Evolutionary conservation across 2,113 vertebrate genomes (phyloP), one percentile per base, ranked within the genome.

Genomic region (Glaucomys volans): DNA sequence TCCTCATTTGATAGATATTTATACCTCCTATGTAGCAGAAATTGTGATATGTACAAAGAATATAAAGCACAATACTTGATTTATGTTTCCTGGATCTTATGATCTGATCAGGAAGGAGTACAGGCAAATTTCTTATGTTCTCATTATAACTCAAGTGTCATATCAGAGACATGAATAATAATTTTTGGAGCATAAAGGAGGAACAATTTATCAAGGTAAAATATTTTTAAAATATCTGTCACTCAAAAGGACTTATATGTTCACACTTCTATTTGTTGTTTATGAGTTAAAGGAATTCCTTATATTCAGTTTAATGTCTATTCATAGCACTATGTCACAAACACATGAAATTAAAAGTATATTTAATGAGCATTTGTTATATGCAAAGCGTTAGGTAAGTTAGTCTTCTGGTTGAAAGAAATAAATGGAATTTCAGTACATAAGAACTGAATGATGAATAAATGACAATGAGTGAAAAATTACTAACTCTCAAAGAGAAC

Each of bases 361-460:
- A 72, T 28, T 80, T 59, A 85, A 52, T 62, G n/a, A 82, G 4
- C 37, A 88, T 89, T 91, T 93, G 12, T 74, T 69, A 64, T 71
- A 69, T 66, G 42, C 28, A 94, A 95, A 94, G 20, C 5, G 47
- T 69, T 77, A 17, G 4, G 6, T 91, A 54, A 44, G 10, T 40
- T 84, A 82, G 24, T 69, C 80, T 88, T 14, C 35, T 85, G 11
- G 30, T 5, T 87, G 1, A 77, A 85, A 91, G 16, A 32, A 81
- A 92, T 59, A 67, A 64, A 32, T 83, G 30, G 11, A 91, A 90
- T 83, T 95, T 94, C 32, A 88, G 5, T 37, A 52, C 2, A 59
- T 42, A 85, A 80, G 37, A 82, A 86, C 62, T 62, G 59, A 89
- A 26, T 92, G 28, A 94, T 81, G 91, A 84, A 75, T 91, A 90